Evolutionary conservation across 2,888 invertebrate genomes (phyloP), one percentile per base, ranked within the genome.

Genomic region (Encarsia formosa): DNA sequence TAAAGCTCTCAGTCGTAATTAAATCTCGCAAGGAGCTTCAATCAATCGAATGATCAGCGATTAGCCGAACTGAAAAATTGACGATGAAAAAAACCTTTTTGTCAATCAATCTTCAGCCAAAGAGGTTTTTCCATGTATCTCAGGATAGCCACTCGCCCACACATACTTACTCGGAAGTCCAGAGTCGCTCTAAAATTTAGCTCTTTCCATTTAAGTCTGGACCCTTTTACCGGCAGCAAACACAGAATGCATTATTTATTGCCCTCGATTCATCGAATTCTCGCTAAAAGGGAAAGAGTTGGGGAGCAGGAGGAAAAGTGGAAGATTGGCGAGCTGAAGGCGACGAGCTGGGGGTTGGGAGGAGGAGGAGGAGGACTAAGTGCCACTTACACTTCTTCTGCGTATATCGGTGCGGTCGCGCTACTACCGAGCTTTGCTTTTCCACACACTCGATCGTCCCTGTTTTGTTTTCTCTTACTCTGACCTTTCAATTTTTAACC

Each of bases 241-340:
- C 66, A 68, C 59, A 59, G 64, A 66, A 69, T 70, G 65, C 67
- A 69, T 69, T 69, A 70, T 70, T 70, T 70, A 70, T 70, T 60
- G 52, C 60, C 59, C 63, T 59, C 66, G 63, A 67, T 69, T 67
- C 65, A 66, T 65, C 65, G 69, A 66, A 64, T 63, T 62, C 63
- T 43, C 61, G 61, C 63, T 66, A 67, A 68, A 67, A 68, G 66
- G 64, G 63, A 50, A 68, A 69, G 67, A 68, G 66, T 68, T 65
- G 66, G 59, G 52, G 61, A 62, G 43, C 34, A 19, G 19, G 16
- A 29, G 44, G 26, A 48, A 34, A 51, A 52, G 39, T 52, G 44
- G 40, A 52, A 52, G 44, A 39, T 44, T 43, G 48, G 43, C 39
- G 44, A 48, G 35, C 48, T 29, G n/a, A n/a, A n/a, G n/a, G n/a